Percentiles rank a stretch among this genome's conserved stretches.
Evolutionary conservation across 2,113 vertebrate genomes (phyloP).

Genomic region (Calyptomena viridis): DNA sequence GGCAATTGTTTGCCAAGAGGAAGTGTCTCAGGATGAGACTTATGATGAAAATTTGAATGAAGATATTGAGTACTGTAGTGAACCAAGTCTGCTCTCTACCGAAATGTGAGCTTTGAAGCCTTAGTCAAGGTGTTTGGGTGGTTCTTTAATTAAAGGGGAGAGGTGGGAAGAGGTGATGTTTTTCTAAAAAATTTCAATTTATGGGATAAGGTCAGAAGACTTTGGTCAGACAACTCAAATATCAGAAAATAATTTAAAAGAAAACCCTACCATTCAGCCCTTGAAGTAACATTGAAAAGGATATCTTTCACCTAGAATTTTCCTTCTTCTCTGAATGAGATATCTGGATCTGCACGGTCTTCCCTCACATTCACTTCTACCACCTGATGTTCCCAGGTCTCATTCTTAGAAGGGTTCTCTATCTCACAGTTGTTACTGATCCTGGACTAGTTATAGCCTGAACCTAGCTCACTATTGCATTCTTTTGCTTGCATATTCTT

Average conservation of each 20-base stretch:
- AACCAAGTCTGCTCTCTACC: conserved; percentile 86
- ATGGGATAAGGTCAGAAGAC: neutral
- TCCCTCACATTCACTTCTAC: neutral
- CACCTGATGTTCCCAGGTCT: neutral
- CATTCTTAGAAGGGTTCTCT: neutral
- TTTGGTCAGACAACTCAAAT: neutral
- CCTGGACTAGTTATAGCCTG: neutral
- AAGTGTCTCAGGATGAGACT: conserved; percentile 83
- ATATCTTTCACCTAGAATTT: neutral
- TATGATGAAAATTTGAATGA: conserved; percentile 82
- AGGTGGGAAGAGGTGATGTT: neutral
- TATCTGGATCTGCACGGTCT: neutral
- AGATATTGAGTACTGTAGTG: conserved; percentile 82
- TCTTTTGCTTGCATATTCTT: neutral
- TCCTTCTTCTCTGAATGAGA: neutral
- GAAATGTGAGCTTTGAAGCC: conserved; percentile 84
- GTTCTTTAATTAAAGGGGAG: conserved; percentile 5
- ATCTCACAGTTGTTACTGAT: neutral
- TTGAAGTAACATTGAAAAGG: neutral
- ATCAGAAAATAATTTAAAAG: neutral
- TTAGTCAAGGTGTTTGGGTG: conserved; percentile 2
- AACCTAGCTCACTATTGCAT: neutral
- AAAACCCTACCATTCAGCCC: neutral
- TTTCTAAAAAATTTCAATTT: neutral
- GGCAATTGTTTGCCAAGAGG: conserved; percentile 86